These are phyloP conservation scores for Leontopithecus rosalia DNA, from an alignment of 2,797 vertebrate genomes.

Conservation along the genomic window DNA sequence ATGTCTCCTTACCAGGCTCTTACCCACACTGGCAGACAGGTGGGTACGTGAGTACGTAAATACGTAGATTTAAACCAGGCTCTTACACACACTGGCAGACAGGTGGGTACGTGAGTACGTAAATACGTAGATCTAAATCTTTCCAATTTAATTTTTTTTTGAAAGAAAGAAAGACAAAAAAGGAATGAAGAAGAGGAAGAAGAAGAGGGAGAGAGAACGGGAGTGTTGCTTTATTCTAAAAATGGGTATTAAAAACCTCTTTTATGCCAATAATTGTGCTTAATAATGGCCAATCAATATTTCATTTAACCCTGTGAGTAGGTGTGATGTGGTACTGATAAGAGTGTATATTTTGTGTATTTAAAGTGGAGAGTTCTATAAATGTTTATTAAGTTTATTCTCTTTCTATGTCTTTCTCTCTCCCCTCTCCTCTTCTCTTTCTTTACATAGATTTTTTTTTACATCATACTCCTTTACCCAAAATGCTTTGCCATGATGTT, in stretches of 20 bases:
- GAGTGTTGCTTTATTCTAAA: no score
- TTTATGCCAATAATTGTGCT: no score
- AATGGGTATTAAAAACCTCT: no score
- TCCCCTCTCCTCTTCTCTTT: background rate
- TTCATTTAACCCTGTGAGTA: no score
- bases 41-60: background rate
- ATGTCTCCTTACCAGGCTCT: background rate
- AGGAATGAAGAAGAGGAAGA: no score
- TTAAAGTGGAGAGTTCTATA: no score
- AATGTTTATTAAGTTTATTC: no score
- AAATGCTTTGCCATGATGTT: background rate
- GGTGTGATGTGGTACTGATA: no score
- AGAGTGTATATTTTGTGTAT: no score
- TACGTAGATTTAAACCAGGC: background rate
- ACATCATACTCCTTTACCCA: background rate
- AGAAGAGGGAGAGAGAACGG: no score
- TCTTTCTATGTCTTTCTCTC: background rate
- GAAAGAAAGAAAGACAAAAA: no score
- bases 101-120: background rate
- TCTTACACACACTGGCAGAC: background rate
- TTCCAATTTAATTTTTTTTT: background rate
- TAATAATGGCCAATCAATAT: no score
- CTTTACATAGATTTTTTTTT: background rate
- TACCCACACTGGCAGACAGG: background rate
- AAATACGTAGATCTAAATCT: background rate